A percentile compares a stretch with the other conserved stretches of the same genome.
phyloP scores from a whole-genome alignment of 2,888 invertebrate species.

The Lymantria monacha region DNA sequence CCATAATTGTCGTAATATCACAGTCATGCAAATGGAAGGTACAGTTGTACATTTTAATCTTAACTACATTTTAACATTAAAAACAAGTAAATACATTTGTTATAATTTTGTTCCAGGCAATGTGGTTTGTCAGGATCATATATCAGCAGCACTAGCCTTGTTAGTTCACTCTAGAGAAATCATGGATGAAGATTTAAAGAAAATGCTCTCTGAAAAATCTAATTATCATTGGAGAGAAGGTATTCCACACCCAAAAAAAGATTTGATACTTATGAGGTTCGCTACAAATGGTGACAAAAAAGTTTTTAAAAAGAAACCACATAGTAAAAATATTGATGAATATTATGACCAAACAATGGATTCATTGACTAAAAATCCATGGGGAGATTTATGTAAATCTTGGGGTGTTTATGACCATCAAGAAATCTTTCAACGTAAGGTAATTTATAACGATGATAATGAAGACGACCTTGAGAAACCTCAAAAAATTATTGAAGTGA shows the following conservation, averaged over 20 bases:
- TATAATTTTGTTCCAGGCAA: conserved; percentile 75
- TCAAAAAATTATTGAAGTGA: conserved; percentile 47
- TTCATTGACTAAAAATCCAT: conserved; percentile 84
- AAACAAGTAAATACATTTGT: too few relatives aligned
- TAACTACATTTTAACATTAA: too few relatives aligned
- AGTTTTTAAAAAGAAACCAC: conserved; percentile 76
- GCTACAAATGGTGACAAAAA: conserved; percentile 88
- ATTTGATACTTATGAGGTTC: conserved; percentile 88
- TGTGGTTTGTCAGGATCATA: conserved; percentile 84
- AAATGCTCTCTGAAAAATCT: conserved; percentile 74
- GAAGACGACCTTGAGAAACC: conserved; percentile 44
- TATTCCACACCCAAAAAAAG: conserved; percentile 83
- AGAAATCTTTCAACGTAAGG: conserved; percentile 71
- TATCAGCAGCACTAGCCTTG: conserved; percentile 83
- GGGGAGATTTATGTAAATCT: conserved; percentile 86
- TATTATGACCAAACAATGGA: conserved; percentile 52
- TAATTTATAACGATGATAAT: conserved; percentile 51
- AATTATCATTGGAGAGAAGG: conserved; percentile 90
- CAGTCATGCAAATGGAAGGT: too few relatives aligned
- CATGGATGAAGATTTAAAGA: conserved; percentile 56
- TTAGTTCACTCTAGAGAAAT: conserved; percentile 80
- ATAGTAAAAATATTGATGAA: conserved; percentile 38
- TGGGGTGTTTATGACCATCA: conserved; percentile 87
- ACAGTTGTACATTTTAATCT: too few relatives aligned
- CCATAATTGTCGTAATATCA: too few relatives aligned